Evolutionary conservation across 2,113 vertebrate species (phyloP).

Genomic region (Aramus guarauna): DNA sequence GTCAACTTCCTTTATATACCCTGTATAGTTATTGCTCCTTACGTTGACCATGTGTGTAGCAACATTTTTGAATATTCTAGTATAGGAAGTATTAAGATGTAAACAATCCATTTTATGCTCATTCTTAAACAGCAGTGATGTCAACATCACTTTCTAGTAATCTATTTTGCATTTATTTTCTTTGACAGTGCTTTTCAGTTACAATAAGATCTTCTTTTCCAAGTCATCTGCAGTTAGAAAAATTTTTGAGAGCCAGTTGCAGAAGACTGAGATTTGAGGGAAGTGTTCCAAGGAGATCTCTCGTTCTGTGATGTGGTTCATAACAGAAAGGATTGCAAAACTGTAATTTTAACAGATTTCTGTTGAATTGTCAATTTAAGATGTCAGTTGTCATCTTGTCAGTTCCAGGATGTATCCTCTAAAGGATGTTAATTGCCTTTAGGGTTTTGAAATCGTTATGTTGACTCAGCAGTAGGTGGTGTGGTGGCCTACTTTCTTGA

Average conservation of each 20-base stretch:
- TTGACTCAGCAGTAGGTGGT: constrained; percentile 13
- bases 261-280: neutral
- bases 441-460: neutral
- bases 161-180: neutral
- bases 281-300: neutral
- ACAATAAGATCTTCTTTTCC: neutral
- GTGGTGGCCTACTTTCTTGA: neutral
- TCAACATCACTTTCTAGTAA: neutral
- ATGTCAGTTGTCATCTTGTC: constrained; percentile 11
- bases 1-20: neutral
- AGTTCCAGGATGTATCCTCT: neutral
- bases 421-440: neutral
- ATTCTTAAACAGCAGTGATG: neutral
- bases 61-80: neutral
- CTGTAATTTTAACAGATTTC: neutral
- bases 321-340: neutral
- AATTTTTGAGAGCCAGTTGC: neutral
- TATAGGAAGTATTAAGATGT: neutral
- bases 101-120: neutral
- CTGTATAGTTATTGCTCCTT: neutral
- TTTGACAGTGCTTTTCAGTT: neutral
- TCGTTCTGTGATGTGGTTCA: neutral
- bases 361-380: constrained; percentile 4
- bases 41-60: neutral
- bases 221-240: neutral